phyloP scores from a whole-genome alignment of 2,888 invertebrate genomes.

The Phalangium opilio region DNA sequence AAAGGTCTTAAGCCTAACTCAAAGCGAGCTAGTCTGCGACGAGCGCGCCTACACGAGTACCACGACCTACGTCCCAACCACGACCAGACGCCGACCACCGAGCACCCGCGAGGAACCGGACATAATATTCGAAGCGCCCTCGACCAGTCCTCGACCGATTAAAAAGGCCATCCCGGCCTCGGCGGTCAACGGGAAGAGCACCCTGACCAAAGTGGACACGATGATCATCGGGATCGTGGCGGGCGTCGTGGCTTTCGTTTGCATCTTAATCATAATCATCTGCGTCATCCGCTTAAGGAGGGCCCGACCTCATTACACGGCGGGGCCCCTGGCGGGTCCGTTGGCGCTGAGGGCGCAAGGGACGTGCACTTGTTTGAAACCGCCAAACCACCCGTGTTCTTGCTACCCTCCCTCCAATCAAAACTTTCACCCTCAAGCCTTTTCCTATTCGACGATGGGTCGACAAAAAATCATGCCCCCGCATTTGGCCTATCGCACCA shows the following conservation, averaged over 20 bases:
- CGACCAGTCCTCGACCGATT: slow-evolving; percentile 13
- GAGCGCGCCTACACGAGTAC: slow-evolving; percentile 25
- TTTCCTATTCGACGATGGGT: slow-evolving; percentile 20
- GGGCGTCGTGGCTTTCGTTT: slow-evolving; percentile 78
- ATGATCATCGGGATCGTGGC: slow-evolving; percentile 90
- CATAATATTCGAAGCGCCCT: slow-evolving; percentile 45
- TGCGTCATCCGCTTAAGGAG: slow-evolving; percentile 60
- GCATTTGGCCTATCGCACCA: slow-evolving; percentile 23
- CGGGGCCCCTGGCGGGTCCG: slow-evolving; percentile 43
- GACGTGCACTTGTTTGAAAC: slow-evolving; percentile 41
- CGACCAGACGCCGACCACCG: slow-evolving; percentile 25
- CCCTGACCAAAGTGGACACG: slow-evolving; percentile 67
- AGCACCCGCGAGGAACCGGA: slow-evolving; percentile 47
- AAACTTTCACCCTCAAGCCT: slow-evolving; percentile 27
- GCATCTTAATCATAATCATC: slow-evolving; percentile 65
- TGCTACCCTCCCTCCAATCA: slow-evolving; percentile 22
- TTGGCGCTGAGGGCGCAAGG: slow-evolving; percentile 25
- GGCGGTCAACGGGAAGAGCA: slow-evolving; percentile 6
- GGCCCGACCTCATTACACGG: slow-evolving; percentile 41
- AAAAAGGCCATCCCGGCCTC: slow-evolving; percentile 6
- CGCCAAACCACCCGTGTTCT: slow-evolving; percentile 22
- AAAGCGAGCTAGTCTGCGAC: slow-evolving; percentile 67
- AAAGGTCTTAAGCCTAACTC: slow-evolving; percentile 55
- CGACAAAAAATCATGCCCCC: slow-evolving; percentile 17
- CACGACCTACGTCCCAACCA: slow-evolving; percentile 16